Conservation (phyloP, 2,888 invertebrate genomes). For the Herminia tarsipennalis region DNA sequence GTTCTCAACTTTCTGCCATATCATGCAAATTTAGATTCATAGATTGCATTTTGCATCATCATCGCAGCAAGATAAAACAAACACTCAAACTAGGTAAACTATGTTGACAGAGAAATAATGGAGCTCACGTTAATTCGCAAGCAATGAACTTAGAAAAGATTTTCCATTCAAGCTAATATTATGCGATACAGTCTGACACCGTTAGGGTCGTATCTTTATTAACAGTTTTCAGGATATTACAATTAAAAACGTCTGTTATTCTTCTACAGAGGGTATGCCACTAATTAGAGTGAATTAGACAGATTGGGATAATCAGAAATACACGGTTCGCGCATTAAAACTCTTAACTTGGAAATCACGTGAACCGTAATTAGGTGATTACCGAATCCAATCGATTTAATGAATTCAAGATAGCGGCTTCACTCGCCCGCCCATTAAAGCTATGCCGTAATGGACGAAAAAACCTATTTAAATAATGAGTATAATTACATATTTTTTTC, state of each 20-base stretch:
- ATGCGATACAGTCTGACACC: slow-evolving; percentile 46
- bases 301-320: slow-evolving; percentile 77
- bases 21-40: slow-evolving; percentile 28
- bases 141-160: slow-evolving; percentile 23
- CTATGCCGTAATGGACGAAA: slow-evolving; percentile 78
- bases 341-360: slow-evolving; percentile 77
- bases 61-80: slow-evolving; percentile 29
- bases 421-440: slow-evolving; percentile 77
- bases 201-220: slow-evolving; percentile 34
- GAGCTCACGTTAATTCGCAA: slow-evolving; percentile 16
- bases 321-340: slow-evolving; percentile 84
- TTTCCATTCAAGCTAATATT: slow-evolving; percentile 46
- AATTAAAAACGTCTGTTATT: slow-evolving; percentile 48
- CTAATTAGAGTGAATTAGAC: slow-evolving; percentile 75
- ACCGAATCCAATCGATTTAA: slow-evolving; percentile 85
- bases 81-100: slow-evolving; percentile 21
- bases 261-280: slow-evolving; percentile 50
- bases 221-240: slow-evolving; percentile 47
- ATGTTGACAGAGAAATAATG: slow-evolving; percentile 29
- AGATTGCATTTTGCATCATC: slow-evolving; percentile 19
- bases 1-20: slow-evolving; percentile 23
- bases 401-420: slow-evolving; percentile 80
- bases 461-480: slow-evolving; percentile 85
- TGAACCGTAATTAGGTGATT: slow-evolving; percentile 83
- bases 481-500: slow-evolving; percentile 85